Percentiles rank a stretch among this genome's conserved stretches.
Conservation (phyloP, 2,113 vertebrate genomes). For the Ptilorrhoa leucosticta region DNA sequence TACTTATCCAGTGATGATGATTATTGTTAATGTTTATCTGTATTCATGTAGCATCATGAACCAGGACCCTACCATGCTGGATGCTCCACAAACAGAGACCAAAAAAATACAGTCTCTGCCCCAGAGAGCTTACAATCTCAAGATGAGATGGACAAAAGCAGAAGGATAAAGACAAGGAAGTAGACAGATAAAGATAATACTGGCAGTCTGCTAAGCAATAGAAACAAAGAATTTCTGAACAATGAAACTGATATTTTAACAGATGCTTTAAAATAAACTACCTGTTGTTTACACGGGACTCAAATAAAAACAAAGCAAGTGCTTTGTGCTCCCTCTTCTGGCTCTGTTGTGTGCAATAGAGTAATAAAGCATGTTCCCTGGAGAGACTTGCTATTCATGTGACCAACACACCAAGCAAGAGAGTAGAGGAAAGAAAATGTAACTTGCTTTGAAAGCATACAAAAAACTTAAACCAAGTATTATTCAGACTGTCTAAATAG, state of each 20-base stretch:
- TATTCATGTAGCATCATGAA: background rate
- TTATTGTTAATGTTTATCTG: conserved; percentile 6
- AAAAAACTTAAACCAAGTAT: background rate
- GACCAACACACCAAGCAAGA: background rate
- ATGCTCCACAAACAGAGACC: background rate
- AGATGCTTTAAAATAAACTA: background rate
- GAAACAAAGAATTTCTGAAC: background rate
- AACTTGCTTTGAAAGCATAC: background rate
- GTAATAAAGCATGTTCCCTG: background rate
- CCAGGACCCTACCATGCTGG: background rate
- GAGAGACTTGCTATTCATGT: background rate
- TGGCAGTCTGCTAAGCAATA: background rate
- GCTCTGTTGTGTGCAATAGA: background rate
- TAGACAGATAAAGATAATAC: background rate
- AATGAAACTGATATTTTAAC: background rate
- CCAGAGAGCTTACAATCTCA: conserved; percentile 4
- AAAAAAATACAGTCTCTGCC: conserved; percentile 7
- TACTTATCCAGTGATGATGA: background rate
- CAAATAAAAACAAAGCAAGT: conserved; percentile 25
- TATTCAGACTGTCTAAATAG: background rate
- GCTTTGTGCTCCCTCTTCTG: conserved; percentile 54
- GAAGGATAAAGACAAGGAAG: conserved; percentile 2
- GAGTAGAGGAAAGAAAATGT: background rate
- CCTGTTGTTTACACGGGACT: conserved; percentile 1
- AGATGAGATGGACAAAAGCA: background rate